Evolutionary conservation across 2,888 invertebrate genomes (phyloP).

Genomic region (Yponomeuta sedellus): DNA sequence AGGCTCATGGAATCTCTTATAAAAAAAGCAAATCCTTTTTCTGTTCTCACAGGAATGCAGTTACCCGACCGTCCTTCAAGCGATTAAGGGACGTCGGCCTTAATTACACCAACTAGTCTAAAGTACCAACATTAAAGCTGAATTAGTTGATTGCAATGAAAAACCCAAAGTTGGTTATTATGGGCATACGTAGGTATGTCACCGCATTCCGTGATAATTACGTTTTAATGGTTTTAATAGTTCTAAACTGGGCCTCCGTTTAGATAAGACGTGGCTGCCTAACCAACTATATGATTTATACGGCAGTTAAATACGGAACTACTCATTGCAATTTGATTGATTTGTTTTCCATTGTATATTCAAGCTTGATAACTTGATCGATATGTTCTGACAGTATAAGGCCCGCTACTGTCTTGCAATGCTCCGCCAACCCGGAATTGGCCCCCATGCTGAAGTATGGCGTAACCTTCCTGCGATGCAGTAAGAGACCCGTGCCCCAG

Average conservation of each 20-base stretch:
- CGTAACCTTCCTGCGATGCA: too few relatives aligned
- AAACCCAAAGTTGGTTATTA: conserved; percentile 26
- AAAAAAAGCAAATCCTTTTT: conserved; percentile 24
- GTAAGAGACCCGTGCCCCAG: too few relatives aligned
- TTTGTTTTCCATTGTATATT: too few relatives aligned
- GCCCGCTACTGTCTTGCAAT: too few relatives aligned
- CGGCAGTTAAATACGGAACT: not conserved
- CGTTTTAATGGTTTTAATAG: conserved; percentile 15
- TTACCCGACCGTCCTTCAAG: conserved; percentile 54
- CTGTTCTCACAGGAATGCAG: conserved; percentile 35
- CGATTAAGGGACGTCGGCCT: conserved; percentile 58
- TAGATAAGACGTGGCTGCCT: conserved; percentile 1
- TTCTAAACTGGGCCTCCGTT: conserved; percentile 7
- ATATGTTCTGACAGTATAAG: too few relatives aligned
- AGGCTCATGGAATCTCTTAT: not conserved
- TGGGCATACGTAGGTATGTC: conserved; percentile 5
- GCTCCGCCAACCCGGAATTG: too few relatives aligned
- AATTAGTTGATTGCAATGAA: conserved; percentile 52
- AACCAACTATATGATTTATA: not conserved
- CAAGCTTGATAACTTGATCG: too few relatives aligned
- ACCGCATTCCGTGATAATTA: conserved; percentile 16
- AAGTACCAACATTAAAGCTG: conserved; percentile 46
- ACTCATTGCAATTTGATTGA: too few relatives aligned
- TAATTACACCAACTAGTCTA: conserved; percentile 35
- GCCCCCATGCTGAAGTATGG: too few relatives aligned